These are phyloP conservation scores for Anableps anableps DNA, from an alignment of 2,797 vertebrate species.

Conservation along the genomic window DNA sequence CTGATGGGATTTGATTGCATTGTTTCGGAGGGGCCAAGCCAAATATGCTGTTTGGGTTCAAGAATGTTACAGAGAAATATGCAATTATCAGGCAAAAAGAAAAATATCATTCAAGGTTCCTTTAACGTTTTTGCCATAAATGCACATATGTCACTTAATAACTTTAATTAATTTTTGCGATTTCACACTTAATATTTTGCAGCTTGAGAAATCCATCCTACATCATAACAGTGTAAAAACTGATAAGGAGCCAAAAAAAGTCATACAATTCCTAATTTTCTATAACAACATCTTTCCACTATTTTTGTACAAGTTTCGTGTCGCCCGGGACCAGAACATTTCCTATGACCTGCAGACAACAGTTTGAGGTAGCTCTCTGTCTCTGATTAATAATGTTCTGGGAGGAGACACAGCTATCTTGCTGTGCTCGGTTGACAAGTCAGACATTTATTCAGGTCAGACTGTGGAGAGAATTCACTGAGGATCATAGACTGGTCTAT, in stretches of 20 bases:
- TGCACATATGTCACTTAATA: not conserved
- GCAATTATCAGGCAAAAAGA: slow-evolving; percentile 2
- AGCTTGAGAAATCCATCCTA: not conserved
- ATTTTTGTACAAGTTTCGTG: slow-evolving; percentile 4
- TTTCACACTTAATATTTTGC: not conserved
- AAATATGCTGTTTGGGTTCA: slow-evolving; percentile 30
- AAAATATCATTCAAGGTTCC: not conserved
- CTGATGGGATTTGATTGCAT: slow-evolving; percentile 33
- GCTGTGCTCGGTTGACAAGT: slow-evolving; percentile 53
- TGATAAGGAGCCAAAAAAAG: not conserved
- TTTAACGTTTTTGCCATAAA: not conserved
- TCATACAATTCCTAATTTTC: not conserved
- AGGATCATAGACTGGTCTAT: slow-evolving; percentile 57
- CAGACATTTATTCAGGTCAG: slow-evolving; percentile 68
- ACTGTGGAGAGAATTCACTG: slow-evolving; percentile 58
- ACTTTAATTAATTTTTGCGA: not conserved
- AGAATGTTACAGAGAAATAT: not conserved
- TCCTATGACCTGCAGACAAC: slow-evolving; percentile 32
- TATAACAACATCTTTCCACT: not conserved
- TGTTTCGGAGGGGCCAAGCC: slow-evolving; percentile 22
- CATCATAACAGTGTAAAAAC: not conserved
- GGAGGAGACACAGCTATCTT: slow-evolving; percentile 62
- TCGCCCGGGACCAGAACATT: slow-evolving; percentile 14
- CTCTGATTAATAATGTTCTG: slow-evolving; percentile 55
- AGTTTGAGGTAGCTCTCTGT: slow-evolving; percentile 42